Base-by-base conservation (phyloP, 1,140 invertebrate species). In the Leptinotarsa texana region DNA sequence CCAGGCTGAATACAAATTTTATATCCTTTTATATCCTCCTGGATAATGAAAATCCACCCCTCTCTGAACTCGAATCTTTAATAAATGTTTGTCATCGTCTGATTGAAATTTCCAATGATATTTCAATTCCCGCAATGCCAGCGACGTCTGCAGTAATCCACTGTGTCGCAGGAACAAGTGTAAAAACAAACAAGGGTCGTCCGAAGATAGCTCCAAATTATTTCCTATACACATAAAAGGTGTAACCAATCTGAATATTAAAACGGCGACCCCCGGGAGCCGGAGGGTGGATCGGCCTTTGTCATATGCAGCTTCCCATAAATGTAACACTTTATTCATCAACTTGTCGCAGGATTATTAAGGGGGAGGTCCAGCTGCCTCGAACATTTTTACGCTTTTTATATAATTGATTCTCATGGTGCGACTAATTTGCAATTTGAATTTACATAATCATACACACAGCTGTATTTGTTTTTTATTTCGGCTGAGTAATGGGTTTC, bases 221-320 rank as follows among this genome's bases (percentile, higher is more conserved):
- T 84, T 84, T 85, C 82, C 82, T 82, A 78, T 81, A 85, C 84
- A 82, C 75, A 83, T 85, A 84, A 85, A 85, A 85, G 84, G 84
- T 85, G 84, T 85, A 85, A 85, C 84, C 84, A 85, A 85, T 85
- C 83, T 84, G 82, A 84, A 84, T 85, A 85, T 85, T 85, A 83
- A 83, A 84, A 83, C 79, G 69, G 47, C 33, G 70, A 70, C 24
- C 49, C 68, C 33, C 47, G 22, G 63, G 57, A 21, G 47, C n/a
- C 61, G 11, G 15, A 69, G 67, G 22, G 68, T 47, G 66, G 66
- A 68, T 15, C 57, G 17, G 24, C 13, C 72, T 80, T 82, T 81
- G 82, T 83, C 82, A 83, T 83, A 82, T 81, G 81, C 82, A 82
- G 80, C 80, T 83, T 83, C 81, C 80, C 82, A 83, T 83, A 83